A percentile compares a stretch with the other conserved stretches of the same genome.
Conservation (phyloP, 2,797 vertebrate species). For the Trachurus trachurus region DNA sequence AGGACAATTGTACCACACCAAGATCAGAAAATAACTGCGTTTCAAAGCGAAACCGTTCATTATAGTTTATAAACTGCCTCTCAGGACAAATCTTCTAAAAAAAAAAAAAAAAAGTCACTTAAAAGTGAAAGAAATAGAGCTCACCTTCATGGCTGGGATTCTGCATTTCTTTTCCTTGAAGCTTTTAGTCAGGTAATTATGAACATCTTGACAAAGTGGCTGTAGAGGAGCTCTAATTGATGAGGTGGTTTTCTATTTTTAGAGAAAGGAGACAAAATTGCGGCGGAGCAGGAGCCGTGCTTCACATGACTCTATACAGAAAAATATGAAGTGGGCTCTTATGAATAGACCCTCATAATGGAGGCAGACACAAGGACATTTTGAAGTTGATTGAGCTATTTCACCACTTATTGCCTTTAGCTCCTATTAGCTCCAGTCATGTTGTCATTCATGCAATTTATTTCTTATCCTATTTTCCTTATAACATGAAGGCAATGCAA, state of each 20-base stretch:
- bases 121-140: neutral
- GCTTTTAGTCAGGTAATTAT: conserved; percentile 51
- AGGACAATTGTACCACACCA: neutral
- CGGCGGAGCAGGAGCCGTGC: conserved; percentile 8
- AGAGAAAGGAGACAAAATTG: conserved; percentile 30
- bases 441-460: too few relatives aligned
- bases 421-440: too few relatives aligned
- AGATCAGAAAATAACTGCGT: neutral
- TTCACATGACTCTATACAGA: conserved; percentile 14
- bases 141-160: neutral
- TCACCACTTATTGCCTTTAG: too few relatives aligned
- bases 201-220: conserved; percentile 29
- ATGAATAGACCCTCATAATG: neutral
- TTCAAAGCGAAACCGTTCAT: neutral
- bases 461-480: too few relatives aligned
- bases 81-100: neutral
- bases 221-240: conserved; percentile 31
- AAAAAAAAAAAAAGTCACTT: neutral
- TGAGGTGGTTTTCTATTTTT: conserved; percentile 48
- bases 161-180: conserved; percentile 30
- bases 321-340: conserved; percentile 8
- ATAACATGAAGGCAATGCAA: too few relatives aligned
- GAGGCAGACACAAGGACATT: neutral
- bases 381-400: neutral
- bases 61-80: conserved; percentile 4